Evolutionary conservation across 2,888 invertebrate species (phyloP), one percentile per base, ranked within the genome.

Genomic region (Schrankia costaestrigalis): DNA sequence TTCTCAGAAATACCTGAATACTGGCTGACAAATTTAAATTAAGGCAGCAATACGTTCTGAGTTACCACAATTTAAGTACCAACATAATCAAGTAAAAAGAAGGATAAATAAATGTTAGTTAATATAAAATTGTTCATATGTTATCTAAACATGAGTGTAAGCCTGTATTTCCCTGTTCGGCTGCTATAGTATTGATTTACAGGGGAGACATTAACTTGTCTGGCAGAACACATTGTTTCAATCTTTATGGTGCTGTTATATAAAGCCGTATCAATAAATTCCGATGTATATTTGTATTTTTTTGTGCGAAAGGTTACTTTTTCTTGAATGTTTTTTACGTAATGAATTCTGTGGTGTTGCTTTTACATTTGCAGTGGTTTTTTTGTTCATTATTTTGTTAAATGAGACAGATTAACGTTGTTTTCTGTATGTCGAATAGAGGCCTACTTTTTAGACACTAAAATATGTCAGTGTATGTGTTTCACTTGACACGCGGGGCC

Each of bases 191-290:
- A 48, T 46, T 44, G 39, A 48, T 46, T 48, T 36, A 46, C 24
- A 31, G 29, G 24, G 19, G 27, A 31, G 8, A 38, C 32, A 41
- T 48, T 38, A 41, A 34, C 37, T 36, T 35, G 41, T 41, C 34
- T 41, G 23, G 26, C 22, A 39, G 31, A 23, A 42, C 37, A 44
- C 38, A 44, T 43, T 46, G 42, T 41, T 43, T 41, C 45, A 47
- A 43, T 41, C 31, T 43, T 43, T 39, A 39, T 30, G 38, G 44
- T 35, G 31, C 28, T 44, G 34, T 36, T 38, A 37, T 23, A 46
- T 31, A 38, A 41, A 42, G 31, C 27, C 28, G 41, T 41, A 42
- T 33, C 33, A 46, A 51, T 53, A 51, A 41, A 53, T 51, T 48
- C 13, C 26, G n/a, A n/a, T n/a, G n/a, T 35, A 17, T 21, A 27